Evolutionary conservation across 2,113 vertebrate species (phyloP).

Genomic region (Delphinus delphis): DNA sequence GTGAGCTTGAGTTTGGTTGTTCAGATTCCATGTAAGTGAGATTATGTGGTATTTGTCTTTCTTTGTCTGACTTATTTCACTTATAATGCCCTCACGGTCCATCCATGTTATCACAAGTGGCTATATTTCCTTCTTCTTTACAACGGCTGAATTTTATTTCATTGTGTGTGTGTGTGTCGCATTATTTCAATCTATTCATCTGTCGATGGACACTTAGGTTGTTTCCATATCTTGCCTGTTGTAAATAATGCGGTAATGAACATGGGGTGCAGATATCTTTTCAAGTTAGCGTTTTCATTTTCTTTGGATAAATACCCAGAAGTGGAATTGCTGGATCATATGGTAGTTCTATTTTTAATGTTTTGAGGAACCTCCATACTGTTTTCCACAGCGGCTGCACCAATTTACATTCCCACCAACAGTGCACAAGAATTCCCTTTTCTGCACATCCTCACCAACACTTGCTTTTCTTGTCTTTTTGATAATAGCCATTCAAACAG

Average conservation of each 20-base stretch:
- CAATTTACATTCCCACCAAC: neutral
- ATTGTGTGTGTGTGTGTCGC: neutral
- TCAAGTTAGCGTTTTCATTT: neutral
- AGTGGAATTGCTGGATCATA: neutral
- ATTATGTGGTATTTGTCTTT: neutral
- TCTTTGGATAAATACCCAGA: neutral
- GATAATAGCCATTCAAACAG: neutral
- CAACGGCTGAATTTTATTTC: neutral
- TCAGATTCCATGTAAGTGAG: neutral
- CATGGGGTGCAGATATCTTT: neutral
- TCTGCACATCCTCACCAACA: neutral
- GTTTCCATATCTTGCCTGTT: neutral
- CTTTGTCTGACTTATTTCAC: neutral
- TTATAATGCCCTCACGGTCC: neutral
- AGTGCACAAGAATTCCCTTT: neutral
- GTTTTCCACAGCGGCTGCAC: neutral
- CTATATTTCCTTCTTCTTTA: neutral
- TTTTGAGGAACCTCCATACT: neutral
- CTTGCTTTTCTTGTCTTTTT: neutral
- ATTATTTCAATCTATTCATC: neutral
- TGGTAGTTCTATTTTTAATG: neutral
- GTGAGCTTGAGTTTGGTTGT: neutral
- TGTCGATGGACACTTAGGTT: neutral
- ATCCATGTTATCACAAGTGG: neutral
- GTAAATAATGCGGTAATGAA: neutral